Conservation (phyloP, 2,113 vertebrate species). For the Rhabdornis inornatus region DNA sequence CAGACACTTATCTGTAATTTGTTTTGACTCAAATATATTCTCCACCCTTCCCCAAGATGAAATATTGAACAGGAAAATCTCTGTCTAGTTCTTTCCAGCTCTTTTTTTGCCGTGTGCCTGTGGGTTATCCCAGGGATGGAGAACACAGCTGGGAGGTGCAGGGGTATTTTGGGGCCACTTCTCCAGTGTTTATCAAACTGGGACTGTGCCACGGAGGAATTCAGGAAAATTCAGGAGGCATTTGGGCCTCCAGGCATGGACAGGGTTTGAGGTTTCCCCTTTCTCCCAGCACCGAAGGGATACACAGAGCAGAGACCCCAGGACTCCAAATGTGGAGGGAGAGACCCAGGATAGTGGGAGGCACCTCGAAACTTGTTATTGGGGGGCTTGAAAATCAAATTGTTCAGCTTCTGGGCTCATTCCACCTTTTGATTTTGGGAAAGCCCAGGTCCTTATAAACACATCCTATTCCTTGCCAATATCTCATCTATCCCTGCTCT, state of each 20-base stretch:
- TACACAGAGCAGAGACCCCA: background rate
- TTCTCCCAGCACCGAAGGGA: background rate
- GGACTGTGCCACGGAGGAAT: background rate
- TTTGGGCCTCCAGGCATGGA: background rate
- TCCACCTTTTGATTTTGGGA: background rate
- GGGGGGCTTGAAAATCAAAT: background rate
- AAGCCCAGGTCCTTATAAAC: background rate
- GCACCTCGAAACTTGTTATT: rapidly evolving
- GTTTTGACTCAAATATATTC: background rate
- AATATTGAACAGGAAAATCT: background rate
- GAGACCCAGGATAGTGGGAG: rapidly evolving
- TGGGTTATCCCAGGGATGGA: background rate
- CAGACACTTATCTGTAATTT: background rate
- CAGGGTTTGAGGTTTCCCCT: background rate
- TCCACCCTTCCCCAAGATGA: background rate
- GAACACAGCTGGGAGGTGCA: rapidly evolving
- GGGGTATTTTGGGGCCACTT: background rate
- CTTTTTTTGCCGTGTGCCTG: background rate
- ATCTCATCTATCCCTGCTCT: background rate
- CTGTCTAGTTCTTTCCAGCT: background rate
- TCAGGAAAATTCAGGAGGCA: background rate
- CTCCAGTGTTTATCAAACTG: background rate
- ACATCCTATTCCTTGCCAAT: background rate
- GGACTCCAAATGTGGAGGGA: background rate
- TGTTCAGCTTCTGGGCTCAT: background rate